phyloP scores from a whole-genome alignment of 2,888 invertebrate genomes.

The Noctuana brunneofusca region DNA sequence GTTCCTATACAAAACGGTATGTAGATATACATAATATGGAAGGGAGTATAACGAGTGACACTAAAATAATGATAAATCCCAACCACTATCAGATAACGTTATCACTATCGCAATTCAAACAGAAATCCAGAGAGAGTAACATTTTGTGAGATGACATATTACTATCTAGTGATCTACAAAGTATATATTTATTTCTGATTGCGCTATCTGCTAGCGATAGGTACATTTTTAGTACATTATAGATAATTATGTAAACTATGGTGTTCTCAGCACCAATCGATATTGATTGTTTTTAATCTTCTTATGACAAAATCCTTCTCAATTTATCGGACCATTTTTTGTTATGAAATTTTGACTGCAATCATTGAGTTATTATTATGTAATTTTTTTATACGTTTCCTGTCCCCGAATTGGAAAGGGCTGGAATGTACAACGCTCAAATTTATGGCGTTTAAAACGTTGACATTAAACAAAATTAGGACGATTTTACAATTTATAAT shows the following conservation, averaged over 20 bases:
- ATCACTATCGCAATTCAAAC: slow-evolving; percentile 62
- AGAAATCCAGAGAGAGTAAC: slow-evolving; percentile 60
- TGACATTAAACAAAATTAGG: neutral
- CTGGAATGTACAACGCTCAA: too few species aligned
- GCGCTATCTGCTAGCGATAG: slow-evolving; percentile 59
- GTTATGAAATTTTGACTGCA: neutral
- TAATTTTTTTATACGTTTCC: too few species aligned
- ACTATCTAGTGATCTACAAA: slow-evolving; percentile 54
- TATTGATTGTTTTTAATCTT: slow-evolving; percentile 34
- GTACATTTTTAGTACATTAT: slow-evolving; percentile 42
- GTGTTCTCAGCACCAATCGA: slow-evolving; percentile 41
- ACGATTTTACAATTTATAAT: neutral
- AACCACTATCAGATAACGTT: slow-evolving; percentile 57
- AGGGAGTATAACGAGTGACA: slow-evolving; percentile 42
- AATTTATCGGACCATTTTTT: neutral
- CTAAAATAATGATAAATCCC: slow-evolving; percentile 63
- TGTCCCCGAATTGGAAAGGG: too few species aligned
- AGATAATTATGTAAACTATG: slow-evolving; percentile 42
- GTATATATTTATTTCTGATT: slow-evolving; percentile 69
- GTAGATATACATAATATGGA: neutral
- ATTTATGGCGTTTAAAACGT: too few species aligned
- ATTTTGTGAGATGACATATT: slow-evolving; percentile 66
- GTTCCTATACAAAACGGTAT: too few species aligned
- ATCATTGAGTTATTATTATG: too few species aligned
- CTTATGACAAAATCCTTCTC: neutral